phyloP scores from a whole-genome alignment of 2,888 invertebrate species.

The Opisthograptis luteolata region DNA sequence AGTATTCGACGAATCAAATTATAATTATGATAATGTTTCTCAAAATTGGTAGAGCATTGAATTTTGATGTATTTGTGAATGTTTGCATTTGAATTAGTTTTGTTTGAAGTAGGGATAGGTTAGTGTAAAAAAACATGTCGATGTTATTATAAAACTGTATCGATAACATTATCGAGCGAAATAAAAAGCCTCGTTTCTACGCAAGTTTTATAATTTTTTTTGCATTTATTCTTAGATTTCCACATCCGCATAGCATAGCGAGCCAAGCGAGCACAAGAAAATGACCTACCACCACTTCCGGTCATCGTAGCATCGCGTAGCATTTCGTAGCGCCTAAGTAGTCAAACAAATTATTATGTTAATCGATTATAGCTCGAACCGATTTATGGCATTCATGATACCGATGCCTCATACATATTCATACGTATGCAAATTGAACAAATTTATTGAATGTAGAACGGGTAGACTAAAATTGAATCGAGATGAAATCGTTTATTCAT shows the following conservation, averaged over 20 bases:
- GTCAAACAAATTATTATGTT: slow-evolving; percentile 26
- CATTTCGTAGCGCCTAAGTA: slow-evolving; percentile 9
- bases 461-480: slow-evolving; percentile 6
- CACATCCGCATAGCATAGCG: too few relatives aligned
- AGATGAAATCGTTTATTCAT: slow-evolving; percentile 8
- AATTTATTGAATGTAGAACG: slow-evolving; percentile 15
- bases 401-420: slow-evolving; percentile 27
- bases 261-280: too few relatives aligned
- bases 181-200: too few relatives aligned
- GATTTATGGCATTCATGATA: slow-evolving; percentile 27
- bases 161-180: too few relatives aligned
- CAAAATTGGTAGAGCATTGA: neutral
- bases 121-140: too few relatives aligned
- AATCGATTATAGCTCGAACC: slow-evolving; percentile 24
- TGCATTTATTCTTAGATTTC: too few relatives aligned
- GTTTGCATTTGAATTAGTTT: too few relatives aligned
- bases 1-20: slow-evolving; percentile 12
- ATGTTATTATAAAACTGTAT: too few relatives aligned
- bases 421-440: slow-evolving; percentile 23
- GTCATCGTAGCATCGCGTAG: slow-evolving; percentile 14
- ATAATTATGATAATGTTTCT: slow-evolving; percentile 9
- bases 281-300: too few relatives aligned
- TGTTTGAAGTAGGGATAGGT: too few relatives aligned
- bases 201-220: too few relatives aligned
- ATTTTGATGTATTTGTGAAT: neutral